These are phyloP conservation scores for Megaleporinus macrocephalus DNA, from an alignment of 2,113 vertebrate species.

Conservation along the genomic window DNA sequence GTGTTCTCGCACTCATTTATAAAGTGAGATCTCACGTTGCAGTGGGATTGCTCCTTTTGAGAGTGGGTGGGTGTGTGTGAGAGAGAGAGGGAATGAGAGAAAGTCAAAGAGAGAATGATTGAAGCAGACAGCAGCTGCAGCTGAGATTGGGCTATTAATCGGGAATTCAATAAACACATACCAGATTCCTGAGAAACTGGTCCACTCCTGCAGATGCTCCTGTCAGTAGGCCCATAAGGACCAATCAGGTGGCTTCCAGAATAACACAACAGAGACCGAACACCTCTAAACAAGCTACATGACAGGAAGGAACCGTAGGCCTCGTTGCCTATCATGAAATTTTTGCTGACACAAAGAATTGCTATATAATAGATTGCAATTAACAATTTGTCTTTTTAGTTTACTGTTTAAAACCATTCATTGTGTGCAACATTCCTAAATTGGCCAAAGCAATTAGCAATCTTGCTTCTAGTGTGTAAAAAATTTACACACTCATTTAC, in stretches of 20 bases:
- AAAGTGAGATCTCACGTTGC: constrained; percentile 2
- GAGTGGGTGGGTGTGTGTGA: background rate
- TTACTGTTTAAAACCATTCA: too few species aligned
- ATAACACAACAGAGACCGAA: constrained; percentile 1
- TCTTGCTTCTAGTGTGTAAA: too few species aligned
- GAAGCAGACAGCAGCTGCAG: constrained; percentile 49
- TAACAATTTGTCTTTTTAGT: too few species aligned
- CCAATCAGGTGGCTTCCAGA: constrained; percentile 22
- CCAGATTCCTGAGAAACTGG: constrained; percentile 54
- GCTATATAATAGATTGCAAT: too few species aligned
- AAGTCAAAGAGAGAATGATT: constrained; percentile 15
- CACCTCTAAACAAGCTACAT: background rate
- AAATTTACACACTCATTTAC: too few species aligned
- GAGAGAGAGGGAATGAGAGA: background rate
- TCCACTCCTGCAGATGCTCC: constrained; percentile 48
- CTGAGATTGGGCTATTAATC: constrained; percentile 45
- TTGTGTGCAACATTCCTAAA: too few species aligned
- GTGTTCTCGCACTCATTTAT: background rate
- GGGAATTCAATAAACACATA: constrained; percentile 57
- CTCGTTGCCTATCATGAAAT: background rate
- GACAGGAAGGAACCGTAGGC: background rate
- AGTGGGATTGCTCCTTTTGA: background rate
- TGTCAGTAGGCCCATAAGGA: constrained; percentile 37
- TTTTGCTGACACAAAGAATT: too few species aligned
- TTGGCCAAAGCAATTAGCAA: too few species aligned